phyloP scores from a whole-genome alignment of 2,888 invertebrate species.

The Matsumyia berberina region DNA sequence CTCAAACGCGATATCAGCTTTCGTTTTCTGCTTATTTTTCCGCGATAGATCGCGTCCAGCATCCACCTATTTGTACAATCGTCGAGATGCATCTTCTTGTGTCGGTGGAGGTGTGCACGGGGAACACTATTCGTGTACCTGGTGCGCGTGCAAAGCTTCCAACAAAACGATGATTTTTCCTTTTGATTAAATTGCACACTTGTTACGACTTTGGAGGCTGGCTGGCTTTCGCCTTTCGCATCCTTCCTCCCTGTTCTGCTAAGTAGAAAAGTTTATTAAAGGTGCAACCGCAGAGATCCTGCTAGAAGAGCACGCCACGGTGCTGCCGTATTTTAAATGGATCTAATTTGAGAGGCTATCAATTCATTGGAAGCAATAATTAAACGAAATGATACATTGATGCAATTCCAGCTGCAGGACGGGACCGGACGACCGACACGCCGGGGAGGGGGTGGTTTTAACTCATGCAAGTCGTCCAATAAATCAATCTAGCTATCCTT shows the following conservation, averaged over 20 bases:
- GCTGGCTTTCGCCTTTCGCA: not conserved
- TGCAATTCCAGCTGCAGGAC: slow-evolving; percentile 59
- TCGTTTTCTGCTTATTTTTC: slow-evolving; percentile 52
- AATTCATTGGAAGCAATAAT: slow-evolving; percentile 76
- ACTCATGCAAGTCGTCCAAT: slow-evolving; percentile 72
- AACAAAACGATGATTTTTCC: slow-evolving; percentile 66
- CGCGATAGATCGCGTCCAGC: slow-evolving; percentile 56
- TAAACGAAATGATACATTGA: slow-evolving; percentile 76
- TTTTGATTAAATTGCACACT: slow-evolving; percentile 75
- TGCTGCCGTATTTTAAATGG: slow-evolving; percentile 73
- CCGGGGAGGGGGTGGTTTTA: slow-evolving; percentile 22
- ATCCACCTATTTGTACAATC: slow-evolving; percentile 67
- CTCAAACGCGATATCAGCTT: slow-evolving; percentile 41
- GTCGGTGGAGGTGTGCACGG: not conserved
- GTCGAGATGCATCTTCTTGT: slow-evolving; percentile 59
- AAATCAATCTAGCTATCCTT: slow-evolving; percentile 75
- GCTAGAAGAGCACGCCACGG: slow-evolving; percentile 28
- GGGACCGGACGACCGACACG: not conserved
- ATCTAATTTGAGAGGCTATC: slow-evolving; percentile 76
- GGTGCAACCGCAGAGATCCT: slow-evolving; percentile 43
- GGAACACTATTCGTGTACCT: not conserved
- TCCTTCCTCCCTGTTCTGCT: slow-evolving; percentile 9
- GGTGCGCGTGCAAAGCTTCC: slow-evolving; percentile 37
- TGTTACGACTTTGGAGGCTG: slow-evolving; percentile 57
- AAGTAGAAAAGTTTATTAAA: slow-evolving; percentile 57